Conservation (phyloP, 2,797 vertebrate species). For the Molossus molossus region DNA sequence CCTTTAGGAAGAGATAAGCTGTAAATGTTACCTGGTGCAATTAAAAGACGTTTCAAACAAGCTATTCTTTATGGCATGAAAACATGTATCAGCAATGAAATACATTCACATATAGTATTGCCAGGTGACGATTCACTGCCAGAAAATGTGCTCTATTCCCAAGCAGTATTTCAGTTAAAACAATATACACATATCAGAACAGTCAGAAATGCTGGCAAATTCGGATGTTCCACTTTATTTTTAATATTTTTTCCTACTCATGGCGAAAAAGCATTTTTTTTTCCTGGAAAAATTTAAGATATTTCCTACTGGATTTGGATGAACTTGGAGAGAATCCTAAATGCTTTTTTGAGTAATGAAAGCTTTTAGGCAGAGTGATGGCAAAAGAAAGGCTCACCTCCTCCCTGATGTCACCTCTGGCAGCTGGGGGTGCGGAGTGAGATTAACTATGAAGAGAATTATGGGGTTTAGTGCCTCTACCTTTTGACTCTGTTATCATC, state of each 20-base stretch:
- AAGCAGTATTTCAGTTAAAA: slow-evolving; percentile 65
- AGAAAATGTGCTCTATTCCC: slow-evolving; percentile 4
- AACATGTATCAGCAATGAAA: not conserved
- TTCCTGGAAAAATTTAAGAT: slow-evolving; percentile 33
- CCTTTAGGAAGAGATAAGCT: not conserved
- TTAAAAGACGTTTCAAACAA: slow-evolving; percentile 48
- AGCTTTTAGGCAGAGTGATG: not conserved
- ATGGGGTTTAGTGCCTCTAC: not conserved
- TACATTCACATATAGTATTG: not conserved
- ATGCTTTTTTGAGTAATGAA: not conserved
- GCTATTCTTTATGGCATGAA: not conserved
- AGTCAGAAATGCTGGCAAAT: slow-evolving; percentile 55
- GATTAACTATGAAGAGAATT: not conserved
- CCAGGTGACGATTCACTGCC: not conserved
- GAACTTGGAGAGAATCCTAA: slow-evolving; percentile 49
- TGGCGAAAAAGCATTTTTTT: not conserved
- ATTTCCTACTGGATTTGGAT: slow-evolving; percentile 24
- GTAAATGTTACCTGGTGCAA: not conserved
- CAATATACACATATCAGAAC: not conserved
- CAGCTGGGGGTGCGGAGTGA: not conserved
- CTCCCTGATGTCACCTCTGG: not conserved
- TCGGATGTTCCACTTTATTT: slow-evolving; percentile 68
- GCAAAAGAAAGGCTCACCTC: not conserved
- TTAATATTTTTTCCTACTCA: slow-evolving; percentile 63
- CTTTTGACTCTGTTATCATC: slow-evolving; percentile 3